Conservation (phyloP, 2,797 vertebrate species). For the Aeoliscus strigatus region DNA sequence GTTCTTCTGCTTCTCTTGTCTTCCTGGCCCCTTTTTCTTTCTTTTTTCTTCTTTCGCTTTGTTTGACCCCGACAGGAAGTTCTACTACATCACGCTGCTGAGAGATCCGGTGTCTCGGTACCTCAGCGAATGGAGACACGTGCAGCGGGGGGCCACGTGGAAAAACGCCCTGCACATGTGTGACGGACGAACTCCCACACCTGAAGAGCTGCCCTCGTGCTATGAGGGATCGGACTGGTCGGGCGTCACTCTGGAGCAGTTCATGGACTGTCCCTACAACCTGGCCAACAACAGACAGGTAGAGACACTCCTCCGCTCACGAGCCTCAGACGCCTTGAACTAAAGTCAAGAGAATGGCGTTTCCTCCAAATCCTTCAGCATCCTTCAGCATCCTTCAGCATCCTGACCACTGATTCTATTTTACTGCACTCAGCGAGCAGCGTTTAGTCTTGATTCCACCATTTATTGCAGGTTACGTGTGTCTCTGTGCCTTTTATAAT, state of each 20-base stretch:
- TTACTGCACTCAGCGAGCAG: too few species aligned
- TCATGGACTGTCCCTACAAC: constrained; percentile 95
- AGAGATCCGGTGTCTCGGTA: constrained; percentile 93
- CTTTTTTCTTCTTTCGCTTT: constrained; percentile 12
- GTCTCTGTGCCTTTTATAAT: too few species aligned
- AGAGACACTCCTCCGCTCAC: too few species aligned
- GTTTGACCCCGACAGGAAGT: constrained; percentile 83
- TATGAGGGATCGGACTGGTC: constrained; percentile 96
- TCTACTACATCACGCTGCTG: constrained; percentile 96
- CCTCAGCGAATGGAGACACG: constrained; percentile 95
- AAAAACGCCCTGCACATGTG: constrained; percentile 93
- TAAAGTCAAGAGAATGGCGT: too few species aligned
- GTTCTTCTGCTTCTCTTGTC: too few species aligned
- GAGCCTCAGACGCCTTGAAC: too few species aligned
- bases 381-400: too few species aligned
- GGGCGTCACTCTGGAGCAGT: constrained; percentile 88
- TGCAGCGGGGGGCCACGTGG: constrained; percentile 95
- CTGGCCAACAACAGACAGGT: constrained; percentile 95
- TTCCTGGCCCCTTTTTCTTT: too few species aligned
- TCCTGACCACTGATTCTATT: too few species aligned
- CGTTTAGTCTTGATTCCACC: too few species aligned
- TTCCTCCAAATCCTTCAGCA: too few species aligned
- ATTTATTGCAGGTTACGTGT: too few species aligned
- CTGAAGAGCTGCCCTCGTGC: constrained; percentile 91
- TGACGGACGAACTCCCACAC: constrained; percentile 87